Percentiles rank a stretch among this genome's conserved stretches.
Conservation (phyloP, 2,797 vertebrate species). For the Lophotriccus pileatus region DNA sequence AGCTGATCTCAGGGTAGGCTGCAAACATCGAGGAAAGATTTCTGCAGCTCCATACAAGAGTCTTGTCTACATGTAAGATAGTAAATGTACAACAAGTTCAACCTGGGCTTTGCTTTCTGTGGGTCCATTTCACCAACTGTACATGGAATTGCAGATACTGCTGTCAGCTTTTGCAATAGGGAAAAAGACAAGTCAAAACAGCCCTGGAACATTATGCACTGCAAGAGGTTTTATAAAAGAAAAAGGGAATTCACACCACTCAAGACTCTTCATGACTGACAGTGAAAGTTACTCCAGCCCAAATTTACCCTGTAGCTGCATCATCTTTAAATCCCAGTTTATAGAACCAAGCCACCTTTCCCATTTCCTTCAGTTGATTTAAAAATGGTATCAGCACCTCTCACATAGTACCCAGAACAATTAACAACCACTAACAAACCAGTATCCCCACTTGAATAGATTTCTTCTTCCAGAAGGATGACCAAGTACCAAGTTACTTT, state of each 20-base stretch:
- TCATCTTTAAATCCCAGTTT: neutral
- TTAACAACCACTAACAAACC: neutral
- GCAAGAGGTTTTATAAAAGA: neutral
- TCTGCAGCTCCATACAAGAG: neutral
- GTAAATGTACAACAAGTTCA: neutral
- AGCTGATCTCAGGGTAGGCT: neutral
- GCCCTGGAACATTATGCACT: neutral
- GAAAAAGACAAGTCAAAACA: neutral
- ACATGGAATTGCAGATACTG: neutral
- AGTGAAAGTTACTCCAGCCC: neutral
- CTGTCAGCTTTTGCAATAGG: neutral
- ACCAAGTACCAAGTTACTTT: neutral
- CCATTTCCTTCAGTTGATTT: neutral
- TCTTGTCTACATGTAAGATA: rapidly evolving
- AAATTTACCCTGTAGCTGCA: neutral
- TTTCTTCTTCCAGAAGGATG: neutral
- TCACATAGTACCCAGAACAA: neutral
- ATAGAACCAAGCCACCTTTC: neutral
- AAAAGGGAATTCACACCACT: neutral
- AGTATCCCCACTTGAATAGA: neutral
- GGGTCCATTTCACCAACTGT: neutral
- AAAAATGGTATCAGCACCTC: neutral
- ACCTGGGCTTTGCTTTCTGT: neutral
- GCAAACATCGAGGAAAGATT: neutral
- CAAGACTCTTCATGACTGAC: neutral